Conservation (phyloP, 2,888 invertebrate species). For the Drosophila testacea region DNA sequence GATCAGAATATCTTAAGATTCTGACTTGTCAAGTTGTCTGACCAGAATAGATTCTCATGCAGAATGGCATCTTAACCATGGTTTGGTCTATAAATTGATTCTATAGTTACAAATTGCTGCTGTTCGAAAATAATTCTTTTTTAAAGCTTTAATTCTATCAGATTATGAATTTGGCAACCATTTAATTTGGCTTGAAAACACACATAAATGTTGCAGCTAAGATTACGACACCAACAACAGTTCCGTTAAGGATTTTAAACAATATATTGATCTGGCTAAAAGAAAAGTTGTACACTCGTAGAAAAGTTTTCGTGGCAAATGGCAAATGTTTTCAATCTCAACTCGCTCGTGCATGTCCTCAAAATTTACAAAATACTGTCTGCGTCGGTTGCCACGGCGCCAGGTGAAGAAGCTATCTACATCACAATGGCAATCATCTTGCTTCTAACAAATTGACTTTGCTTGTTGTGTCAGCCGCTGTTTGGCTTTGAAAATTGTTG, state of each 20-base stretch:
- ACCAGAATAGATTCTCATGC: too few relatives aligned
- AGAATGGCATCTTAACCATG: too few relatives aligned
- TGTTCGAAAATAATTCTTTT: too few relatives aligned
- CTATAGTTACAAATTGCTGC: too few relatives aligned
- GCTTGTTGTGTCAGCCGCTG: slow-evolving; percentile 69
- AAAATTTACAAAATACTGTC: slow-evolving; percentile 2
- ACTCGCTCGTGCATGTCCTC: slow-evolving; percentile 9
- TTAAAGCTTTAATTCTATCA: not conserved
- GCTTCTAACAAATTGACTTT: slow-evolving; percentile 68
- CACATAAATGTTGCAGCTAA: not conserved
- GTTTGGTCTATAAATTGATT: too few relatives aligned
- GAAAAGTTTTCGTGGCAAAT: slow-evolving; percentile 1
- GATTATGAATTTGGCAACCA: not conserved
- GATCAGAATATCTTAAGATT: too few relatives aligned
- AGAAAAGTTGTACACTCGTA: slow-evolving; percentile 1
- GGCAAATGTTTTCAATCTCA: slow-evolving; percentile 9
- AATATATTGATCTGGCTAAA: not conserved
- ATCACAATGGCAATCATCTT: slow-evolving; percentile 34
- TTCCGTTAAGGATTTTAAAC: not conserved
- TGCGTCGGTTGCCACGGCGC: not conserved
- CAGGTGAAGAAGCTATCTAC: slow-evolving; percentile 22
- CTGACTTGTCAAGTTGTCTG: too few relatives aligned
- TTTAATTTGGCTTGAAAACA: not conserved
- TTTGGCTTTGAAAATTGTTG: slow-evolving; percentile 73
- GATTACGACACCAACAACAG: not conserved